Evolutionary conservation across 2,797 vertebrate species (phyloP), one percentile per base, ranked within the genome.

Genomic region (Netta rufina): DNA sequence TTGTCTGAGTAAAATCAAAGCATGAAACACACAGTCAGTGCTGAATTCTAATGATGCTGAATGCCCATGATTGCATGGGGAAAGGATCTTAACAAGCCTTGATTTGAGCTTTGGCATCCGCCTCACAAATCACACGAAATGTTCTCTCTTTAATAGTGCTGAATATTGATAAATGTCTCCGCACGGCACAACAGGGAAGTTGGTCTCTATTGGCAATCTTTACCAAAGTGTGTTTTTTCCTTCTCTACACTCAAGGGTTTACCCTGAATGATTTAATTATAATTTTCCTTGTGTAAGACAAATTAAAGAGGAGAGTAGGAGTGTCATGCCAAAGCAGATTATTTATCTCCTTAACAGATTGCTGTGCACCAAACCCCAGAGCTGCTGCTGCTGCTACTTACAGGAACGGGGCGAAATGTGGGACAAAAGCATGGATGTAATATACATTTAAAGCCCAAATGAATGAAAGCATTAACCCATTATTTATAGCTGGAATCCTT

Each of bases 231-330:
- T 96, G 95, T 97, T 98, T 97, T 96, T 97, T 90, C 96, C 96
- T 95, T 97, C 98, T 97, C 97, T 95, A 94, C 97, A 98, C 98
- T 98, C 98, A 98, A 98, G 97, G 98, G 98, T 98, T 98, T 98
- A 98, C 98, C 98, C 98, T 98, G 98, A 99, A 99, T 99, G 98
- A 99, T 99, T 99, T 99, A 98, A 99, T 99, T 99, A 99, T 98
- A 98, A 98, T 98, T 98, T 98, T 98, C 98, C 98, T 98, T 97
- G 98, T 98, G 98, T 98, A 98, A 99, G 98, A 99, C 98, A 98
- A 99, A 99, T 99, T 98, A 99, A 99, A 99, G 98, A 98, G 98
- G 97, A 97, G 98, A 98, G 98, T 98, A 98, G 98, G 98, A 98
- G 98, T 98, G 98, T 98, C 97, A 97, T 98, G 98, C 98, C 98